Conservation (phyloP, 2,888 invertebrate species). For the Fabriciana adippe region DNA sequence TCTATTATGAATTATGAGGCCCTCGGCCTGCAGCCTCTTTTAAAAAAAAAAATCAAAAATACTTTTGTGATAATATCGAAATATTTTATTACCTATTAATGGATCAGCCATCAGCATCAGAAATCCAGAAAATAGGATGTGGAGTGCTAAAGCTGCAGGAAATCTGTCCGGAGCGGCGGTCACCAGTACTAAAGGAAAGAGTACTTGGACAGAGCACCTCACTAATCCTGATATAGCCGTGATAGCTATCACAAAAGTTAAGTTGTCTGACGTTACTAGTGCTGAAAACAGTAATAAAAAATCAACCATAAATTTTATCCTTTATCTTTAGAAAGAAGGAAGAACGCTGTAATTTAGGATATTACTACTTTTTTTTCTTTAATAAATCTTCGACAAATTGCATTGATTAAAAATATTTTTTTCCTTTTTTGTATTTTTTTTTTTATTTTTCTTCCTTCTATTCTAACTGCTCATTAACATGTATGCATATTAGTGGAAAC, state of each 20-base stretch:
- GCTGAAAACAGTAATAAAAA: constrained; percentile 52
- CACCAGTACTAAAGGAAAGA: constrained; percentile 87
- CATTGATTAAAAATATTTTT: no score
- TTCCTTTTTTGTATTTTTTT: no score
- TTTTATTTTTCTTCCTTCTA: no score
- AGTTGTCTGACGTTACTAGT: constrained; percentile 62
- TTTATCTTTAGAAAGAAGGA: no score
- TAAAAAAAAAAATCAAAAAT: background rate
- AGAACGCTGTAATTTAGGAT: no score
- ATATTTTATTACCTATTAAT: constrained; percentile 80
- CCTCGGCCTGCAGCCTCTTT: no score
- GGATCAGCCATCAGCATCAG: constrained; percentile 86
- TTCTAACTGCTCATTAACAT: no score
- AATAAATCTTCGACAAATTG: no score
- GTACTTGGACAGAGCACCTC: constrained; percentile 86
- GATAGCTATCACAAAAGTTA: constrained; percentile 80
- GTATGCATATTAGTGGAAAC: no score
- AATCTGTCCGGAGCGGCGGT: constrained; percentile 86
- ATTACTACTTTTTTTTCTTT: no score
- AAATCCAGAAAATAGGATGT: constrained; percentile 87
- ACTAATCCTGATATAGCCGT: constrained; percentile 85
- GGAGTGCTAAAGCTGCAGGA: constrained; percentile 87
- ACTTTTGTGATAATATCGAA: background rate
- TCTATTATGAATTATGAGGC: no score
- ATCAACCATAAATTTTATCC: no score